phyloP scores from a whole-genome alignment of 1,140 invertebrate species.

The Megalonaias nervosa region DNA sequence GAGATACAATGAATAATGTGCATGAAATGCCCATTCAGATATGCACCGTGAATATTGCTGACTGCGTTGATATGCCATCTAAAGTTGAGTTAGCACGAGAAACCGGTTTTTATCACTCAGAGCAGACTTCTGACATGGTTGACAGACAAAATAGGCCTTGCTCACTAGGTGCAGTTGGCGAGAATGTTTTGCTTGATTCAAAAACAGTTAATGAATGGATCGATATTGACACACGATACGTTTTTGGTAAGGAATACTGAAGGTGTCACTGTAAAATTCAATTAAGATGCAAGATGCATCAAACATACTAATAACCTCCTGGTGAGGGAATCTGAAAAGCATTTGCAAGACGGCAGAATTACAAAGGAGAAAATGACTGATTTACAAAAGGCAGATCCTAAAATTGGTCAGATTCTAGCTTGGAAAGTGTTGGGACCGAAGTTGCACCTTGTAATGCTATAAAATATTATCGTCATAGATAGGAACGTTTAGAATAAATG shows the following conservation, averaged over 20 bases:
- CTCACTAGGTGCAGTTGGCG: neutral
- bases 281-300: neutral
- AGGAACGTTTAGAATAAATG: neutral
- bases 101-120: too few relatives aligned
- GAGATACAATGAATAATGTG: too few relatives aligned
- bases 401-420: neutral
- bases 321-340: neutral
- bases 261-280: neutral
- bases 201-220: neutral
- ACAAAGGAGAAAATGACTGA: neutral
- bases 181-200: neutral
- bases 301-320: neutral
- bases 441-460: neutral
- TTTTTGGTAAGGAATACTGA: too few relatives aligned
- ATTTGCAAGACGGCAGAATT: neutral
- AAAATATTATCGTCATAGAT: neutral
- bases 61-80: too few relatives aligned
- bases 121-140: too few relatives aligned
- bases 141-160: neutral
- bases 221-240: neutral
- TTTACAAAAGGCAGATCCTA: neutral
- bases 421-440: neutral
- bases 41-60: too few relatives aligned
- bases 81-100: too few relatives aligned
- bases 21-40: too few relatives aligned